phyloP scores from a whole-genome alignment of 2,797 vertebrate species.

The Chiloscyllium punctatum region DNA sequence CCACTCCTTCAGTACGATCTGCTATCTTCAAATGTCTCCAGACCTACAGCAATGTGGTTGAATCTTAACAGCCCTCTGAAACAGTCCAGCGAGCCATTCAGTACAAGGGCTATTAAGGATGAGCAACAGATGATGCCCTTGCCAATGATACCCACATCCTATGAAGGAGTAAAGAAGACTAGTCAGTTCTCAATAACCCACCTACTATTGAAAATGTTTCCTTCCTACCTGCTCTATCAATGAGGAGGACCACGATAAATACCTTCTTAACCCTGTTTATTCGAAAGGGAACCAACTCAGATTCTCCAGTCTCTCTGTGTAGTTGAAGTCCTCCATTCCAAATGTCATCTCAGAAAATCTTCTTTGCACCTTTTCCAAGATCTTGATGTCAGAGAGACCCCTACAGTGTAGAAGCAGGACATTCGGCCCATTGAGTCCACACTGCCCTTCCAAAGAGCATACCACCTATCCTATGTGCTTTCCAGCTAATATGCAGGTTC shows the following conservation, averaged over 20 bases:
- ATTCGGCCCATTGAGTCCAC: too few relatives aligned
- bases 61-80: too few relatives aligned
- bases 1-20: too few relatives aligned
- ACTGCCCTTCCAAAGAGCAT: too few relatives aligned
- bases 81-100: too few relatives aligned
- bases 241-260: neutral
- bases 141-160: too few relatives aligned
- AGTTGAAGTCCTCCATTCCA: neutral
- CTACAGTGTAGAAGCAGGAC: too few relatives aligned
- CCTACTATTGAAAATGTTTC: neutral
- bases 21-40: too few relatives aligned
- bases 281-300: neutral
- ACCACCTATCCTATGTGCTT: neutral
- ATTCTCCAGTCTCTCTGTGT: neutral
- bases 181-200: neutral
- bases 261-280: neutral
- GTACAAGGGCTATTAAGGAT: too few relatives aligned
- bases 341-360: neutral
- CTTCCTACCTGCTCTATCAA: neutral
- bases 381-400: neutral
- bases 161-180: too few relatives aligned
- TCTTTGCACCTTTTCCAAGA: neutral
- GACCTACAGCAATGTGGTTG: too few relatives aligned
- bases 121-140: too few relatives aligned
- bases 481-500: neutral